These are phyloP conservation scores for Spea multiplicata DNA, from an alignment of 2,113 vertebrate genomes.

Conservation along the genomic window DNA sequence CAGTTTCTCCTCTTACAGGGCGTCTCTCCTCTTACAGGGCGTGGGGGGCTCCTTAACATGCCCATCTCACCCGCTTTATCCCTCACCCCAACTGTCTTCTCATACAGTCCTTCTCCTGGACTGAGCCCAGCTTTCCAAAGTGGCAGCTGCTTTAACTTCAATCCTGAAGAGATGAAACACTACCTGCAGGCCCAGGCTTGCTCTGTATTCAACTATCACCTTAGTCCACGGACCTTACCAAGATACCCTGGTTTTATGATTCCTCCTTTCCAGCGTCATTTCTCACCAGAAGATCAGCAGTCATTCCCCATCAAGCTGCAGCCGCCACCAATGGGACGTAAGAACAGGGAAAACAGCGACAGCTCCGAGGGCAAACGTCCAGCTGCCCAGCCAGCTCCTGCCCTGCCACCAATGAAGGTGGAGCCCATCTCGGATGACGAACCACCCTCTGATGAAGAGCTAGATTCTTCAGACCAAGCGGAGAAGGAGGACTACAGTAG, in stretches of 20 bases:
- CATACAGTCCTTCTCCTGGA: constrained; percentile 70
- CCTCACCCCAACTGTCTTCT: constrained; percentile 68
- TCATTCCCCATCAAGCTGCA: constrained; percentile 72
- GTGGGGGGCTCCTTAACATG: constrained; percentile 62
- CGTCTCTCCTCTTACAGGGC: constrained; percentile 61
- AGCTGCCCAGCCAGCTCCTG: background rate
- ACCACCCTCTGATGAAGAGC: constrained; percentile 20
- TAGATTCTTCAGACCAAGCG: background rate
- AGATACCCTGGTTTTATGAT: constrained; percentile 67
- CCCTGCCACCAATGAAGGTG: constrained; percentile 57
- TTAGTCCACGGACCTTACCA: constrained; percentile 73
- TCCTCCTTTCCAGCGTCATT: constrained; percentile 60
- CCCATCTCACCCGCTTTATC: constrained; percentile 67
- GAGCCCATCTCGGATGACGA: constrained; percentile 58
- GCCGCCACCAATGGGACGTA: constrained; percentile 63
- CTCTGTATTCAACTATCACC: constrained; percentile 75
- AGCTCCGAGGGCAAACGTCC: constrained; percentile 38
- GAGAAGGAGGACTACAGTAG: constrained; percentile 1
- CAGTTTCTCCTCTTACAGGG: constrained; percentile 60
- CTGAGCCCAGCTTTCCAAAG: constrained; percentile 68
- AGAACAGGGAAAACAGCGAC: constrained; percentile 59
- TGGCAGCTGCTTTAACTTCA: constrained; percentile 73
- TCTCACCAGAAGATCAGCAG: constrained; percentile 60
- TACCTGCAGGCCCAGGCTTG: constrained; percentile 75
- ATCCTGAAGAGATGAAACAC: constrained; percentile 77